These are phyloP conservation scores for Trachelus troglodyta DNA, from an alignment of 2,888 invertebrate genomes.

Conservation along the genomic window DNA sequence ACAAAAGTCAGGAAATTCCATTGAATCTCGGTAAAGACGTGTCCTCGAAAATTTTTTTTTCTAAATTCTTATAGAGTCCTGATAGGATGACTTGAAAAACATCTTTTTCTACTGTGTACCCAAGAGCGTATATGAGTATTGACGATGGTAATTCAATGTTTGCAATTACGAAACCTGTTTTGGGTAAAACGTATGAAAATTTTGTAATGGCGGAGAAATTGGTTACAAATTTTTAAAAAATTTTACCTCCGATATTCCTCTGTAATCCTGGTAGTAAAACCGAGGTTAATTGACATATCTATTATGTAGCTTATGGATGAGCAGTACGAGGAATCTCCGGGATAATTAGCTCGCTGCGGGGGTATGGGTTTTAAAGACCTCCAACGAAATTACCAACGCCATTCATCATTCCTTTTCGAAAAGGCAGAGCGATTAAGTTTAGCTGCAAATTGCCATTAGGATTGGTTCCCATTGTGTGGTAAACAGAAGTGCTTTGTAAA, in stretches of 20 bases:
- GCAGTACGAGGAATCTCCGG: slow-evolving; percentile 18
- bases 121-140: not conserved
- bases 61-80: not conserved
- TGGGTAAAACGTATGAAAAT: not conserved
- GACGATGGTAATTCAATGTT: not conserved
- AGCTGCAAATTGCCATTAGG: not conserved
- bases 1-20: slow-evolving; percentile 6
- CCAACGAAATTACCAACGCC: not conserved
- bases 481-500: not conserved
- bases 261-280: slow-evolving; percentile 39
- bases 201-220: not conserved
- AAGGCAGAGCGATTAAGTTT: not conserved
- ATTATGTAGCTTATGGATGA: not conserved
- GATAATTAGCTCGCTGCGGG: slow-evolving; percentile 27
- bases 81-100: not conserved
- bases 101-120: not conserved
- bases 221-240: slow-evolving; percentile 1
- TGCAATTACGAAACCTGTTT: not conserved
- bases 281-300: slow-evolving; percentile 38
- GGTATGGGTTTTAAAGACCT: not conserved
- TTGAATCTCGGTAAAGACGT: not conserved
- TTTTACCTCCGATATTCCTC: slow-evolving; percentile 35
- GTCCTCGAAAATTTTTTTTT: not conserved
- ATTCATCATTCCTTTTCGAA: not conserved
- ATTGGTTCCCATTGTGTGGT: not conserved